A percentile compares a stretch with the other conserved stretches of the same genome.
Evolutionary conservation across 2,888 invertebrate species (phyloP).

Genomic region (Allacma fusca): DNA sequence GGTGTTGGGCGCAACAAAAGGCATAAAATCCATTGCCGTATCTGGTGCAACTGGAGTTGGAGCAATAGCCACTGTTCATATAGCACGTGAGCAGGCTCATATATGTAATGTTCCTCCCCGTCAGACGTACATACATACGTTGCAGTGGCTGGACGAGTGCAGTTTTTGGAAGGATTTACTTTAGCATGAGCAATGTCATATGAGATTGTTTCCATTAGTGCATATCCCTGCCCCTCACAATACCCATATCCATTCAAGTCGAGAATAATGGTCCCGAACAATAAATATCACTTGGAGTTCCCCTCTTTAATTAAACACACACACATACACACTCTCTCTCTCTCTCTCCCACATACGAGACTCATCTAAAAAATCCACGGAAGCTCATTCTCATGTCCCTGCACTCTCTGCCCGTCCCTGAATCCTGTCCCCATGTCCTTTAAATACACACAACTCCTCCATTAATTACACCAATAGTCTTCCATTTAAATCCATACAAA

Average conservation of each 20-base stretch:
- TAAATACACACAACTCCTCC: neutral
- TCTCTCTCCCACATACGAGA: neutral
- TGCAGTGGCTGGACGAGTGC: too few species aligned
- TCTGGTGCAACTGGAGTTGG: too few species aligned
- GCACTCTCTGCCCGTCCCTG: neutral
- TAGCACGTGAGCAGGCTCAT: too few species aligned
- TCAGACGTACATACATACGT: too few species aligned
- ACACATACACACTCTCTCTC: slow-evolving; percentile 22
- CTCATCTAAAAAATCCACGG: slow-evolving; percentile 26
- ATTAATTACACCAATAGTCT: neutral
- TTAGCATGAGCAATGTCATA: slow-evolving; percentile 26
- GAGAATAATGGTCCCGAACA: slow-evolving; percentile 48
- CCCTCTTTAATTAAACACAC: slow-evolving; percentile 51
- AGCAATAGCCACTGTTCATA: too few species aligned
- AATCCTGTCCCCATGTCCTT: neutral
- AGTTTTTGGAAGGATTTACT: neutral
- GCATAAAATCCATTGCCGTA: too few species aligned
- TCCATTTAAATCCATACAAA: neutral
- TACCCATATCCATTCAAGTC: slow-evolving; percentile 49
- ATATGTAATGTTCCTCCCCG: too few species aligned
- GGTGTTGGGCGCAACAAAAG: too few species aligned
- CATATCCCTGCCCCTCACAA: slow-evolving; percentile 23
- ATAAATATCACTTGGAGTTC: slow-evolving; percentile 46
- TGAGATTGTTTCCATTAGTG: slow-evolving; percentile 34
- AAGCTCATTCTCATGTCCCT: slow-evolving; percentile 29